These are phyloP conservation scores for Delphinapterus leucas DNA, from an alignment of 2,113 vertebrate genomes.

Conservation along the genomic window DNA sequence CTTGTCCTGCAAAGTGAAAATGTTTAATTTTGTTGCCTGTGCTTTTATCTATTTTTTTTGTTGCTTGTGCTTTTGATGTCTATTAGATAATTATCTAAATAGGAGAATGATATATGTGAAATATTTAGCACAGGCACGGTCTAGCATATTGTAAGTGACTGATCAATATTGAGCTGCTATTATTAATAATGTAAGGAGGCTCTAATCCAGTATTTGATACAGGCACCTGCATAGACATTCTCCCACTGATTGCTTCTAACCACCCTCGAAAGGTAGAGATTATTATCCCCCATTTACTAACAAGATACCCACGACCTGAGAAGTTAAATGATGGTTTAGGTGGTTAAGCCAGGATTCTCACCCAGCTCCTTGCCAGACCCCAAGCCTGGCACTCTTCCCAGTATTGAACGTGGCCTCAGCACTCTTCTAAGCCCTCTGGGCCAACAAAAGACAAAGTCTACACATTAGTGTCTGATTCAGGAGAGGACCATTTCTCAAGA, in stretches of 20 bases:
- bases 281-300: neutral
- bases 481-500: neutral
- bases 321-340: neutral
- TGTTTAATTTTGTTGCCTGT: neutral
- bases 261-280: neutral
- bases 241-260: neutral
- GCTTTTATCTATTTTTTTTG: neutral
- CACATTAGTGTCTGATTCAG: neutral
- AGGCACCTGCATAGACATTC: neutral
- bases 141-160: neutral
- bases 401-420: no score
- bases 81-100: neutral
- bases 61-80: neutral
- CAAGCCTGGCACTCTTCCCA: neutral
- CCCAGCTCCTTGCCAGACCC: neutral
- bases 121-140: neutral
- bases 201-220: neutral
- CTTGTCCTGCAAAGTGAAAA: neutral
- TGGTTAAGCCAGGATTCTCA: neutral
- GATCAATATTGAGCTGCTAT: neutral
- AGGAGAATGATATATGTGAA: neutral
- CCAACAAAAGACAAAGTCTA: neutral
- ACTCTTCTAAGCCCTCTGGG: neutral
- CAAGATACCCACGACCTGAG: neutral
- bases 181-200: neutral